phyloP scores from a whole-genome alignment of 2,888 invertebrate species.

The Erebia epiphron region DNA sequence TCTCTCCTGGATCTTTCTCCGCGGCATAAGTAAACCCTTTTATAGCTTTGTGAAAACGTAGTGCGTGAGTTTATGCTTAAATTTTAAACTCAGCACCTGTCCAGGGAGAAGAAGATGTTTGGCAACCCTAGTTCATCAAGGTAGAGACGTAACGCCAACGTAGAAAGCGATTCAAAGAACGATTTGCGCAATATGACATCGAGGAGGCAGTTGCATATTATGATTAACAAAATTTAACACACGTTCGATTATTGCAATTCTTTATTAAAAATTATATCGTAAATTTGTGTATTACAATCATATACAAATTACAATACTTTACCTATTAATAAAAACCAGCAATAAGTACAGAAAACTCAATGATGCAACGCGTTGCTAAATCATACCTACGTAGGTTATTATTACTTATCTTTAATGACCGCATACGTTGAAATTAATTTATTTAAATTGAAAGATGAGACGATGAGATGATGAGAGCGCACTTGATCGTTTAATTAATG shows the following conservation, averaged over 20 bases:
- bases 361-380: constrained; percentile 16
- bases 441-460: constrained; percentile 4
- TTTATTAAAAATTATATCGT: constrained; percentile 28
- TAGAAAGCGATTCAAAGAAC: constrained; percentile 76
- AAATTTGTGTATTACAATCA: constrained; percentile 25
- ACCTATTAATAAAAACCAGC: constrained; percentile 8
- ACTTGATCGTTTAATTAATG: constrained; percentile 4
- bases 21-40: too few species aligned
- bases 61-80: too few species aligned
- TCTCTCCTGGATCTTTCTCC: too few species aligned
- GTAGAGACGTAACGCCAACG: constrained; percentile 63
- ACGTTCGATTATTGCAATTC: constrained; percentile 29
- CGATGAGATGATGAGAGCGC: constrained; percentile 10
- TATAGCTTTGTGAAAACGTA: too few species aligned
- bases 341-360: constrained; percentile 3
- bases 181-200: constrained; percentile 62
- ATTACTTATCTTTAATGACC: not conserved
- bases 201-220: constrained; percentile 61
- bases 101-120: constrained; percentile 2
- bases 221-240: constrained; percentile 53
- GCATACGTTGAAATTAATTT: constrained; percentile 6
- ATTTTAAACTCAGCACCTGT: not conserved
- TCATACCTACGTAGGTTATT: not conserved
- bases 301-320: not conserved
- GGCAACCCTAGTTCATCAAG: constrained; percentile 41